Percentiles rank a stretch among this genome's conserved stretches.
These are phyloP conservation scores for Sturnus vulgaris DNA, from an alignment of 2,113 vertebrate species.

Conservation along the genomic window DNA sequence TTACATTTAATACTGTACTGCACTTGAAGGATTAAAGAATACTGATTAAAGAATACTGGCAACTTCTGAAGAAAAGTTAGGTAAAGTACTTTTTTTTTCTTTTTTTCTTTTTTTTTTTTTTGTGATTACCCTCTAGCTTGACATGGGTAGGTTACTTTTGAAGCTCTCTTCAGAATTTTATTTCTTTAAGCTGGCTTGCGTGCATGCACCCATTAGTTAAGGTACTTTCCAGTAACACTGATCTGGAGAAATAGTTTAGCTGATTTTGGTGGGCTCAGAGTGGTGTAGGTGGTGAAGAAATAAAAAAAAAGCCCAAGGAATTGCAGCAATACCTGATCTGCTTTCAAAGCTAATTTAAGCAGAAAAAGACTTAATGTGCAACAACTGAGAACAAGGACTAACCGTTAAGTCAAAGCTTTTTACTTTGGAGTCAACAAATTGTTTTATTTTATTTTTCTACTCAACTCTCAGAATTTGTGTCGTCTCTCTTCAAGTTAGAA, in stretches of 20 bases:
- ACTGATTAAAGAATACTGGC: no score
- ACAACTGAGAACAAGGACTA: not conserved
- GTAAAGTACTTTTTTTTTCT: not conserved
- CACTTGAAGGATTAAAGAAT: not conserved
- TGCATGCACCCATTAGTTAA: accelerated
- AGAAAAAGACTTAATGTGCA: not conserved
- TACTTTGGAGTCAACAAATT: not conserved
- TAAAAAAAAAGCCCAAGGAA: not conserved
- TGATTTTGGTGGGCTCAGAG: not conserved
- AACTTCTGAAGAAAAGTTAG: not conserved
- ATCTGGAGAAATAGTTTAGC: not conserved
- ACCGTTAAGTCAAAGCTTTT: not conserved
- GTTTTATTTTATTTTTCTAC: not conserved
- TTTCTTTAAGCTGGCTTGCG: not conserved
- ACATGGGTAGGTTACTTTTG: not conserved
- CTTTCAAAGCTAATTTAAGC: not conserved
- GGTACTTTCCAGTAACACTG: not conserved
- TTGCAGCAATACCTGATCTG: not conserved
- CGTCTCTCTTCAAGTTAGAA: not conserved
- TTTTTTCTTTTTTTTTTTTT: no score
- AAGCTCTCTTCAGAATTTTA: not conserved
- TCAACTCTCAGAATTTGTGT: not conserved
- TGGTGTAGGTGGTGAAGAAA: not conserved
- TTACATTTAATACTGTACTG: not conserved
- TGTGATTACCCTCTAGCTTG: not conserved